Base-by-base conservation (phyloP, 1,140 invertebrate species). In the Microplitis mediator region DNA sequence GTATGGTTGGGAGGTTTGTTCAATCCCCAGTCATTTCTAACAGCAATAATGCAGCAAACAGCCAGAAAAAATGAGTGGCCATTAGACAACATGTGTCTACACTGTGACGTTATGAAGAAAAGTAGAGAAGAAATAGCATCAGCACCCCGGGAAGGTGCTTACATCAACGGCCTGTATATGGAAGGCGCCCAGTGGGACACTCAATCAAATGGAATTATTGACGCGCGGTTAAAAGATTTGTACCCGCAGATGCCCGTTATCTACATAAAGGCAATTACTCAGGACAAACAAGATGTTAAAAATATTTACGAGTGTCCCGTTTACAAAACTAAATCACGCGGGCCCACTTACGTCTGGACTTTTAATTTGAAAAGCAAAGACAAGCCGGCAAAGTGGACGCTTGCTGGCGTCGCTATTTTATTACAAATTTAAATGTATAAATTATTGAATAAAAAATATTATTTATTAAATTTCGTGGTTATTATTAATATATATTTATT, bases 11-110 rank as follows among this genome's bases (percentile, higher is more conserved):
- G 92, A 8, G 97, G 96, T 16, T 97, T 98, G 83, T 98, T 98
- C 87, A 98, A 98, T 87, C 97, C 97, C 0, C 97, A 98, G 85
- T 97, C 96, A 11, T 97, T 99, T 84, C 88, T 99, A 6, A 99
- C 97, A 0, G 97, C 97, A 36, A 97, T 98, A 80, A 98, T 98
- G 96, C 97, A 98, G 86, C 95, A 95, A 84, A 97, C 96, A 60
- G 96, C 96, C 1, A 89, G 96, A 50, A 97, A 95, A 87, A 97
- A 97, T 85, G 96, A 98, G 86, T 96, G 96, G 93, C 96, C 97
- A 0, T 88, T 98, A 51, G 97, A 98, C 85, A 95, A 96, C 83
- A 98, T 98, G 96, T 96, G 95, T 82, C 88, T 98, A 58, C 93
- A 96, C 82, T 97, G 95, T 82, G 97, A 98, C 79, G 96, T 98